phyloP scores from a whole-genome alignment of 2,797 vertebrate genomes.

The Labeo calbasu region DNA sequence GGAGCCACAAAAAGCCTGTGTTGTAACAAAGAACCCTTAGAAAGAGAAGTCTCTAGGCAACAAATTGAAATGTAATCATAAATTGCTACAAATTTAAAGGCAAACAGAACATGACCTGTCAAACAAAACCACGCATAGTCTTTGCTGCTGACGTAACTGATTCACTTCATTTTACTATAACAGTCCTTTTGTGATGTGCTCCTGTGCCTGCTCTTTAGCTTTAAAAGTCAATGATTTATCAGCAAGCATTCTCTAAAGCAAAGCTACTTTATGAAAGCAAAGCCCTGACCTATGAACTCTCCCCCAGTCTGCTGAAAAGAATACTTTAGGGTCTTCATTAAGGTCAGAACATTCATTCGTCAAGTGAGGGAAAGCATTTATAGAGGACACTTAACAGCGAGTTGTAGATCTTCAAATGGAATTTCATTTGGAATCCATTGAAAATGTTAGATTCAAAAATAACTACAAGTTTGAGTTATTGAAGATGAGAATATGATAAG shows the following conservation, averaged over 20 bases:
- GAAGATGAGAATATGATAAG: too few species aligned
- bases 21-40: conserved; percentile 22
- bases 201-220: background rate
- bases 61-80: conserved; percentile 49
- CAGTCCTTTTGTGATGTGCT: background rate
- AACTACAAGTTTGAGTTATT: background rate
- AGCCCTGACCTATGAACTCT: conserved; percentile 47
- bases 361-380: conserved; percentile 20
- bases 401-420: background rate
- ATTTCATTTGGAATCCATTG: background rate
- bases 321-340: conserved; percentile 27
- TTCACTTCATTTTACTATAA: background rate
- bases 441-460: background rate
- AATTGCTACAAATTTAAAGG: conserved; percentile 46
- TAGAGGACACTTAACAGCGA: background rate
- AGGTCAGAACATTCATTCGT: conserved; percentile 56
- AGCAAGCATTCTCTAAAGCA: conserved; percentile 38
- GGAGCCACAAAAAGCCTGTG: conserved; percentile 18
- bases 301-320: conserved; percentile 24
- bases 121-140: conserved; percentile 24
- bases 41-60: conserved; percentile 43
- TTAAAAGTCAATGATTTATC: conserved; percentile 47
- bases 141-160: conserved; percentile 6
- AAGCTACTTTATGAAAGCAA: conserved; percentile 48
- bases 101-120: conserved; percentile 28